phyloP scores from a whole-genome alignment of 1,140 invertebrate species.

The Saccostrea echinata region DNA sequence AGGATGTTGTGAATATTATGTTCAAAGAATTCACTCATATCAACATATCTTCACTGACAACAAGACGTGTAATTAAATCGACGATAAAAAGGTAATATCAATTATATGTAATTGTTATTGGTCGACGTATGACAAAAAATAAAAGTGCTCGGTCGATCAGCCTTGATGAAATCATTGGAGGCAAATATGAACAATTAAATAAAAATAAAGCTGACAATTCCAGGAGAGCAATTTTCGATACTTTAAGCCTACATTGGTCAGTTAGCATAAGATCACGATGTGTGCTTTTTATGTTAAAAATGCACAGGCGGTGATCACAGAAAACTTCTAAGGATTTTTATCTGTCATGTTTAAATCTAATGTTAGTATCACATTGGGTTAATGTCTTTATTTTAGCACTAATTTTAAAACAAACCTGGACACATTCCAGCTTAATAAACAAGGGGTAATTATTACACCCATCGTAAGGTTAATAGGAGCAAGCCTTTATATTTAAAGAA shows the following conservation, averaged over 20 bases:
- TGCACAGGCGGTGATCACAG: conserved; percentile 2
- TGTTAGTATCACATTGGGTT: conserved; percentile 7
- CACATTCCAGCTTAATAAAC: background rate
- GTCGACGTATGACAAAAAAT: background rate
- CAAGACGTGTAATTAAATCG: background rate
- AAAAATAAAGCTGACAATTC: conserved; percentile 13
- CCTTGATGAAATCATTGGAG: background rate
- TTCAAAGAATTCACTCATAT: background rate
- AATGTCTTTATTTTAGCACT: conserved; percentile 1
- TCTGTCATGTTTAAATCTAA: background rate
- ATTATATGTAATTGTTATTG: conserved; percentile 14
- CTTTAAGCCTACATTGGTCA: background rate
- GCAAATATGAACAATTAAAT: conserved; percentile 24
- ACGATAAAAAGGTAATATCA: conserved; percentile 23
- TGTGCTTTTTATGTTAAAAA: background rate
- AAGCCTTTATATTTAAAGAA: background rate
- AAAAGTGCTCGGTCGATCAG: conserved; percentile 7
- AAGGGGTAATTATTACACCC: background rate
- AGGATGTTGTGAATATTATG: too few relatives aligned
- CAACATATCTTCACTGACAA: background rate
- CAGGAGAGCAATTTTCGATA: background rate
- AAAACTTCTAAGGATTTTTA: background rate
- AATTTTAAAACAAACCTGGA: conserved; percentile 29
- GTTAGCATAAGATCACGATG: background rate
- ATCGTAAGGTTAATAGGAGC: conserved; percentile 13